These are phyloP conservation scores for Alosa alosa DNA, from an alignment of 2,113 vertebrate genomes.

Conservation along the genomic window DNA sequence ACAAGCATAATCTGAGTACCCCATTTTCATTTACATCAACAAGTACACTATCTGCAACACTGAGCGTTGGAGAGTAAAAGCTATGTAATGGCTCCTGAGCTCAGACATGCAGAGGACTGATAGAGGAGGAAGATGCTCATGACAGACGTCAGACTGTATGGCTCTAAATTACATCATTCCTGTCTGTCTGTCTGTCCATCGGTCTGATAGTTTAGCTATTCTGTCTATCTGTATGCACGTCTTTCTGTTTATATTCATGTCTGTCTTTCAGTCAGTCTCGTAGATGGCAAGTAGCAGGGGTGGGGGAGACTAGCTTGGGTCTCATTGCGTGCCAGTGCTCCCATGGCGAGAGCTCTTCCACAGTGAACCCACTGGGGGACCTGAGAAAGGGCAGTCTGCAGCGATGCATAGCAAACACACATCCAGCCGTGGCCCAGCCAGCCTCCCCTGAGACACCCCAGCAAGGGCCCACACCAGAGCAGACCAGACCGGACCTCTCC, in stretches of 20 bases:
- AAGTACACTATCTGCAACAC: no score
- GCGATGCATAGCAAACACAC: neutral
- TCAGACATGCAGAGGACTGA: neutral
- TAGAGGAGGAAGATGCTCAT: neutral
- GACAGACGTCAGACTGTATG: neutral
- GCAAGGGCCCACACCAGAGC: no score
- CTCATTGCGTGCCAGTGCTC: neutral
- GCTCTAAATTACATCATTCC: no score
- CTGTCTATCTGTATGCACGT: no score
- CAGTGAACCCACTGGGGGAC: neutral
- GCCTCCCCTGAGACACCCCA: no score
- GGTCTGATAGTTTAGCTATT: neutral
- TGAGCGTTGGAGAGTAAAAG: no score
- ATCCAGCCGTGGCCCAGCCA: neutral
- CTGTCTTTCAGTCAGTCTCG: neutral
- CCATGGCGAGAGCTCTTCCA: neutral
- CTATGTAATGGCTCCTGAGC: no score
- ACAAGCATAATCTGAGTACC: no score
- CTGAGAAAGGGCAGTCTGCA: neutral
- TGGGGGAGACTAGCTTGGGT: neutral
- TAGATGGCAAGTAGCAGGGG: neutral
- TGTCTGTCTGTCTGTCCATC: neutral
- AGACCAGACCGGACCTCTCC: no score
- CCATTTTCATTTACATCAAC: no score
- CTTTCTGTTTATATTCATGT: neutral